phyloP scores from a whole-genome alignment of 1,140 invertebrate species.

The Charaxes varanes region DNA sequence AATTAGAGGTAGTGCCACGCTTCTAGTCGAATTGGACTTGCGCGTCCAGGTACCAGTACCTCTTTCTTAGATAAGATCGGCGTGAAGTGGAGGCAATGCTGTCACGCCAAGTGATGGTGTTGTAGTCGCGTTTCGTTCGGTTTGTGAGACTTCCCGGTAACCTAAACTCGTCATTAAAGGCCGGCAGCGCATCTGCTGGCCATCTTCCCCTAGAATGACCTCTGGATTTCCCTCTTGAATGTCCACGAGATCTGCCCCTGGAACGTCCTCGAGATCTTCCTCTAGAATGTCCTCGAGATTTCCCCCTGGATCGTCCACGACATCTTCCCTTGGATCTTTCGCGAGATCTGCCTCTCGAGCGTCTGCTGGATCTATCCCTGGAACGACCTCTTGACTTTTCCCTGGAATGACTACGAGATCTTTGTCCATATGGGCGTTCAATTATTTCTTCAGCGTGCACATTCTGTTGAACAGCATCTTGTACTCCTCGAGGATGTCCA shows the following conservation, averaged over 20 bases:
- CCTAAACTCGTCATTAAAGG: no score
- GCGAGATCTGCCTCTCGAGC: background rate
- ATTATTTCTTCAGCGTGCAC: background rate
- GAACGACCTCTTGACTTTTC: background rate
- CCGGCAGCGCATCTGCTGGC: no score
- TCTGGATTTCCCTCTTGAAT: conserved; percentile 15
- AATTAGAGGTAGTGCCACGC: no score
- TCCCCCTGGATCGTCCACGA: conserved; percentile 2
- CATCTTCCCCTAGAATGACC: conserved; percentile 7
- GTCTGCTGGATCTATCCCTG: background rate
- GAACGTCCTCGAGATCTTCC: conserved; percentile 1
- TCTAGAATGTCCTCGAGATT: conserved; percentile 6
- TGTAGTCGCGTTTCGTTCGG: no score
- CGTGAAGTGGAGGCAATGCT: no score
- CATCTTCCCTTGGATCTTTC: conserved; percentile 4
- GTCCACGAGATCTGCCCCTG: conserved; percentile 7
- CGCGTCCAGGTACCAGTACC: no score
- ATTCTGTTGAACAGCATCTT: conserved; percentile 2
- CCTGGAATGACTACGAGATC: no score
- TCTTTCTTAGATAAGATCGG: no score
- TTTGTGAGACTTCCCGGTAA: no score
- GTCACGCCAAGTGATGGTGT: no score
- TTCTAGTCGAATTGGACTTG: no score
- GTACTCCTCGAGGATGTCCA: background rate
- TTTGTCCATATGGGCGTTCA: no score